Evolutionary conservation across 2,797 vertebrate species (phyloP).

Genomic region (Phaenicophaeus curvirostris): DNA sequence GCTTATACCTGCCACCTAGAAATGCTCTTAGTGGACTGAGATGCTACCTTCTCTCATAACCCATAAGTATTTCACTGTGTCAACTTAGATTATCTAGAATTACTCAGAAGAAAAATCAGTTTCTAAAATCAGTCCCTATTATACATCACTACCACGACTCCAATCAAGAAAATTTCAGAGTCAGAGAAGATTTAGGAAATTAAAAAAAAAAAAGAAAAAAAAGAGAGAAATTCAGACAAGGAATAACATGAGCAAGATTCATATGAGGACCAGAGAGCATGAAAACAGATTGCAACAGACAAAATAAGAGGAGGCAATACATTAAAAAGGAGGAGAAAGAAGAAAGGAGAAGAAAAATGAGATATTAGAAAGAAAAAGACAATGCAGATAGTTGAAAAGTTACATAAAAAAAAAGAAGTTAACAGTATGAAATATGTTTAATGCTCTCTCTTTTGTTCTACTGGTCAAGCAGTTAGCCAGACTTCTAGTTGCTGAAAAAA

Average conservation of each 20-base stretch:
- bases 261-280: neutral
- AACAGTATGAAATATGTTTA: neutral
- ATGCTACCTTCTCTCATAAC: neutral
- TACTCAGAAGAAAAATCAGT: neutral
- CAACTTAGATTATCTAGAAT: neutral
- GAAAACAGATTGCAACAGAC: neutral
- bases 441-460: neutral
- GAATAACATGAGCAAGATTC: neutral
- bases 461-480: neutral
- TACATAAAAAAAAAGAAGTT: neutral
- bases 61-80: neutral
- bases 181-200: neutral
- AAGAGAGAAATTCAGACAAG: neutral
- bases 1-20: neutral
- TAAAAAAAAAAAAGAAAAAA: neutral
- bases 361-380: neutral
- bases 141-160: neutral
- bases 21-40: conserved; percentile 24
- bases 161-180: neutral
- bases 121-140: neutral
- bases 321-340: neutral
- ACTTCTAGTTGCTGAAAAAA: neutral
- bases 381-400: neutral
- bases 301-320: neutral
- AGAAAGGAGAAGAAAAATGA: neutral